Evolutionary conservation across 2,797 vertebrate genomes (phyloP), one percentile per base, ranked within the genome.

Genomic region (Sebastes reedi): DNA sequence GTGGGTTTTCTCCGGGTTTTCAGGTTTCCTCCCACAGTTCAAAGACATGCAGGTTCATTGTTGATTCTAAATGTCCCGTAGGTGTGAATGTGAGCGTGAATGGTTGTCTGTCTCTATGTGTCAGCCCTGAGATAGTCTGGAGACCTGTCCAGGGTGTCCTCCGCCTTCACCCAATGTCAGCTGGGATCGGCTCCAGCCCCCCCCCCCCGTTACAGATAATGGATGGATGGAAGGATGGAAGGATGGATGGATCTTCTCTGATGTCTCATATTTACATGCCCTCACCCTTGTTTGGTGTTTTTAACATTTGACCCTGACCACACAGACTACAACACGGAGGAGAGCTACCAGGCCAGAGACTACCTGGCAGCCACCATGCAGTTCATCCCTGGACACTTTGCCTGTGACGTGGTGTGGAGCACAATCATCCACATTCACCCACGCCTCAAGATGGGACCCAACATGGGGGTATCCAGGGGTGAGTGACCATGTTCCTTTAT

Each of bases 301-400:
- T 27, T 24, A 25, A 36, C 27, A 13, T 59, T 34, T 55, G 6
- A 4, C 24, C 3, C 11, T 60, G 6, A 14, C 27, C 20, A 4
- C 36, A 25, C 85, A 99, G 98, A 99, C 90, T 99, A 98, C 81
- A 96, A 94, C 70, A 93, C 96, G 1, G 99, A 99, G 59, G 99
- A 99, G 83, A 99, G 95, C 93, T 99, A 98, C 94, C 96, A 97
- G 85, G 97, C 97, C n/a, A 95, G 97, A 67, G 97, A 99, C 87
- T 99, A 99, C 84, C 92, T 99, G 68, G 99, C 99, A 20, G 99
- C 98, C 87, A 99, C 98, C 27, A 99, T 99, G 99, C 98, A 99
- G 73, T 99, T 99, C 89, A 97, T 99, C 64, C 98, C 98, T 0
- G 99, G 98, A 39, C 97, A 99, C 88, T 99, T 99, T 91, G 97